Evolutionary conservation across 2,113 vertebrate species (phyloP).

Genomic region (Crotalus helleri): DNA sequence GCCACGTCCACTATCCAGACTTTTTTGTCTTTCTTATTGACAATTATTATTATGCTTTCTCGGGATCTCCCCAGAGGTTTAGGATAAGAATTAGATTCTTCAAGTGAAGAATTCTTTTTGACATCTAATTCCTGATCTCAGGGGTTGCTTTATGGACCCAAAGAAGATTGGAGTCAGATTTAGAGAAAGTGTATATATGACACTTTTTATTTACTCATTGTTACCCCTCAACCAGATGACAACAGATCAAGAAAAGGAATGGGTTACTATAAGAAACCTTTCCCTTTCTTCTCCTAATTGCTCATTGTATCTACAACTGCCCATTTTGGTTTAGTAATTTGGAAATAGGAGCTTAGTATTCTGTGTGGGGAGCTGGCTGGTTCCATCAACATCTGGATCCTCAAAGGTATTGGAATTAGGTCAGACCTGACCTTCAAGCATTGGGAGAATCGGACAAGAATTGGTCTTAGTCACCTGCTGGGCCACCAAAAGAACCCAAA

Average conservation of each 20-base stretch:
- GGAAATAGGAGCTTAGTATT: background rate
- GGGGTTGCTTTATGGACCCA: background rate
- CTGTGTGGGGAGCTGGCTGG: background rate
- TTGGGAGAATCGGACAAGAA: too few species aligned
- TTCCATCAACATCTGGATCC: background rate
- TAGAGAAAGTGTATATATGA: background rate
- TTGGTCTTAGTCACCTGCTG: background rate
- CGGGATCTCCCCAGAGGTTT: background rate
- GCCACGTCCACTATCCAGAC: too few species aligned
- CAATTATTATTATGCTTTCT: too few species aligned
- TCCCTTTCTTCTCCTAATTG: background rate
- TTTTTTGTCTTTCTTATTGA: too few species aligned
- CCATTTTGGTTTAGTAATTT: background rate
- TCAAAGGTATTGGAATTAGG: constrained; percentile 13
- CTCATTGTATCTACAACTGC: background rate
- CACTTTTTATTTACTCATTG: background rate
- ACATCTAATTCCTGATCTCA: background rate
- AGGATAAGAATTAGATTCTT: background rate
- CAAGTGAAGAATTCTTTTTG: background rate
- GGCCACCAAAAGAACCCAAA: constrained; percentile 2
- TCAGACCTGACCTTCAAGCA: background rate
- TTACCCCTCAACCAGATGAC: background rate
- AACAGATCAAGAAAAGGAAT: background rate
- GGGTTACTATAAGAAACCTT: background rate
- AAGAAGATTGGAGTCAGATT: background rate